Conservation (phyloP, 2,797 vertebrate species). For the Girardinus metallicus region DNA sequence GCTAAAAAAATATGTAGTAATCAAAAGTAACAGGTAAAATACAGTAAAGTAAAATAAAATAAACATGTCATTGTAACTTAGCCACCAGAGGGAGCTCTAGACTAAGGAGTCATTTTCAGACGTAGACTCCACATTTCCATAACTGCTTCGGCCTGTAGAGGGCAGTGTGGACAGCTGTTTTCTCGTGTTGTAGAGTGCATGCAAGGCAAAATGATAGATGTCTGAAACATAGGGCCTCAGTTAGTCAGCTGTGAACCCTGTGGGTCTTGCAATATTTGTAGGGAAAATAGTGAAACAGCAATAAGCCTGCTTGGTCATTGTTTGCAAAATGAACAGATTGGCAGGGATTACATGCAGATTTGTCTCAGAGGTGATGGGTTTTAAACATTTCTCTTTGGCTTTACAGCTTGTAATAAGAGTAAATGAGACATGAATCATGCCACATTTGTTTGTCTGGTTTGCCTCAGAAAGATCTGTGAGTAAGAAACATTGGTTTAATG, state of each 20-base stretch:
- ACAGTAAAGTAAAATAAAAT: not conserved
- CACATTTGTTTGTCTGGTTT: not conserved
- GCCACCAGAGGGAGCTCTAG: constrained; percentile 54
- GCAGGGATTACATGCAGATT: not conserved
- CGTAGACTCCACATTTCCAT: not conserved
- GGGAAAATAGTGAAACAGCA: not conserved
- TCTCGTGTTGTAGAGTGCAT: not conserved
- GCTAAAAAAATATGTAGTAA: not conserved
- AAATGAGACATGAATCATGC: not conserved
- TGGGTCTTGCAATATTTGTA: not conserved
- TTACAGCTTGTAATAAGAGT: not conserved
- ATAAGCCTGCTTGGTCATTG: not conserved
- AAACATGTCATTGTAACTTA: not conserved
- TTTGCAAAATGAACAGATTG: not conserved
- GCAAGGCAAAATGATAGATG: not conserved
- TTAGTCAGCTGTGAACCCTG: not conserved
- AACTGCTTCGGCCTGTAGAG: constrained; percentile 3
- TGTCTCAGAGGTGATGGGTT: not conserved
- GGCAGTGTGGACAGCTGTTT: not conserved
- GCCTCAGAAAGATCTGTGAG: not conserved
- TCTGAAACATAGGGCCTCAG: not conserved
- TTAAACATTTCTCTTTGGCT: not conserved
- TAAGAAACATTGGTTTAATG: not conserved
- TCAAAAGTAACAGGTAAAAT: not conserved
- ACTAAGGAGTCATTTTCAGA: not conserved